Conservation (phyloP, 2,113 vertebrate genomes). For the Oplegnathus fasciatus region DNA sequence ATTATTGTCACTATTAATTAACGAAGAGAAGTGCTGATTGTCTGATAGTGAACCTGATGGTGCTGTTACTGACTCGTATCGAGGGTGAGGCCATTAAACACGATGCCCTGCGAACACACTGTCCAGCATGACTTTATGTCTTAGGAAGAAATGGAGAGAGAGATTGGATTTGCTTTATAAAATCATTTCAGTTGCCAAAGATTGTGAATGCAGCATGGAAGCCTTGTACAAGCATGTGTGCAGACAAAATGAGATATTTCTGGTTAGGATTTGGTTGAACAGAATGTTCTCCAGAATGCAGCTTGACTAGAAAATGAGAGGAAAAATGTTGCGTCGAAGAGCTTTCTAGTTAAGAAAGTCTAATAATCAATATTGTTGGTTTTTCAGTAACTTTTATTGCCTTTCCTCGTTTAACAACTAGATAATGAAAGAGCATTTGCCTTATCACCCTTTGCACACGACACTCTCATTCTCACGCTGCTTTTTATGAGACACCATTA, state of each 20-base stretch:
- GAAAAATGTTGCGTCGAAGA: background rate
- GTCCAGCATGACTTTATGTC: background rate
- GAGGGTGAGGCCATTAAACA: background rate
- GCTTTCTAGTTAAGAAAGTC: background rate
- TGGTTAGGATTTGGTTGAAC: background rate
- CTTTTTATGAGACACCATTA: slow-evolving; percentile 25
- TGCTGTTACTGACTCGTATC: background rate
- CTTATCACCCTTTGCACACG: slow-evolving; percentile 26
- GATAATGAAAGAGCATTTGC: background rate
- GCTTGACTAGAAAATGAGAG: background rate
- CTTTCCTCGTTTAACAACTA: background rate
- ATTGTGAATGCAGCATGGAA: background rate
- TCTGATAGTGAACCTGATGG: background rate
- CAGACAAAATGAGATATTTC: background rate
- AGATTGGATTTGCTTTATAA: background rate
- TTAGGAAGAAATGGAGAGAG: background rate
- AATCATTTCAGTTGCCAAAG: background rate
- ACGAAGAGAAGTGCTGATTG: background rate
- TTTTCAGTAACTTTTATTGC: slow-evolving; percentile 3
- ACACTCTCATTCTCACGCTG: background rate
- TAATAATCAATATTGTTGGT: background rate
- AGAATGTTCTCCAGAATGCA: background rate
- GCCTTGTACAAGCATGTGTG: background rate
- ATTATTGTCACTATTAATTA: slow-evolving; percentile 25
- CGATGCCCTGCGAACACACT: background rate